Evolutionary conservation across 1,140 invertebrate genomes (phyloP), one percentile per base, ranked within the genome.

Genomic region (Leguminivora glycinivorella): DNA sequence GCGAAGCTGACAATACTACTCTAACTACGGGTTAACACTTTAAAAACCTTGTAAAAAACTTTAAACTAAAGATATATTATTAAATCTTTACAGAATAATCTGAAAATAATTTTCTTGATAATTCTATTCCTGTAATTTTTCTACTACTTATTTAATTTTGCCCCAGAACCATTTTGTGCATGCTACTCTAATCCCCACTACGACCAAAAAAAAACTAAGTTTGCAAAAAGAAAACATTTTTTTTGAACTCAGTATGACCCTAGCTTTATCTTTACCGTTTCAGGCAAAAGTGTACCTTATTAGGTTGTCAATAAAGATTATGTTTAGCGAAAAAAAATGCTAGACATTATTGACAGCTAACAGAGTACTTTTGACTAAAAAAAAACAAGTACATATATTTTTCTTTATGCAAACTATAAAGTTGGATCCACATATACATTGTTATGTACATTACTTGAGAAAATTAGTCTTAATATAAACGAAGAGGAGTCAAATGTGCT

Each of bases 21-120:
- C 58, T 63, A 63, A 29, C 58, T 69, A 69, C 40, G 31, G 17
- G 26, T 43, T 26, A 69, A 17, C 24, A 31, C 26, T 19, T 56
- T 17, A 52, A 56, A 56, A 56, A 63, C 1, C 2, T 17, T 14
- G 0, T 31, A 63, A 0, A 63, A 34, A 10, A 5, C 25, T 56
- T n/a, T 4, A 58, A 2, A 58, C 14, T 58, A 26, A 5, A 26
- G 17, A 14, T 2, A 58, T 26, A 29, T 58, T 12, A 14, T 58
- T 2, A 29, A 34, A 34, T n/a, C 17, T 22, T 52, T 5, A 43
- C 1, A 43, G 5, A 43, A 43, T 10, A 34, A 34, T 5, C 26
- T 5, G 2, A 29, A 5, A 10, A 10, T 34, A 2, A 34, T 5
- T 34, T 34, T 34, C 5, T 34, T 31, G 4, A 31, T 31, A 31